A percentile compares a stretch with the other conserved stretches of the same genome.
Evolutionary conservation across 1,140 invertebrate species (phyloP).

Genomic region (Microplitis mediator): DNA sequence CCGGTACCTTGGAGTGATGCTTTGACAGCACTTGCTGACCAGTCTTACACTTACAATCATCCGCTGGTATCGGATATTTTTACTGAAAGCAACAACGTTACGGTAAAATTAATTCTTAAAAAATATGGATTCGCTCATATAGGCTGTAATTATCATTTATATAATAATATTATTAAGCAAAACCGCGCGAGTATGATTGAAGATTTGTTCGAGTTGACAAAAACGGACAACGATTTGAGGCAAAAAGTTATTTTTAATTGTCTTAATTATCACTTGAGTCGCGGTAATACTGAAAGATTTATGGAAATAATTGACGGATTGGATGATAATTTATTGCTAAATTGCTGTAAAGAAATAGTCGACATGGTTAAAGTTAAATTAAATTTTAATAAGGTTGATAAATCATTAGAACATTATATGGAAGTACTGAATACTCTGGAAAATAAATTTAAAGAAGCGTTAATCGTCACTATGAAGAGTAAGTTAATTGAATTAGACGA

Average conservation of each 20-base stretch:
- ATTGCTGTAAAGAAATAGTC: slow-evolving; percentile 44
- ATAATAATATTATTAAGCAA: slow-evolving; percentile 48
- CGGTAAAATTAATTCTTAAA: slow-evolving; percentile 49
- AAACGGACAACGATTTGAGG: slow-evolving; percentile 41
- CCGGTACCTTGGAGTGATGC: slow-evolving; percentile 51
- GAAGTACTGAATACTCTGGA: slow-evolving; percentile 34
- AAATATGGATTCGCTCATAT: slow-evolving; percentile 51
- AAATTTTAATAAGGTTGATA: slow-evolving; percentile 31
- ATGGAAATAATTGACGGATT: slow-evolving; percentile 42
- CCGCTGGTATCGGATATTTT: slow-evolving; percentile 43
- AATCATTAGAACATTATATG: slow-evolving; percentile 31
- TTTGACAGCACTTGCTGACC: slow-evolving; percentile 42
- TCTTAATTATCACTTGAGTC: slow-evolving; percentile 40
- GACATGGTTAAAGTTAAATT: slow-evolving; percentile 31
- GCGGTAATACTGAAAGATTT: slow-evolving; percentile 43
- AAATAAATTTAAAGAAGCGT: slow-evolving; percentile 34
- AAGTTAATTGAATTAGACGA: slow-evolving; percentile 20
- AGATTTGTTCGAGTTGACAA: slow-evolving; percentile 49
- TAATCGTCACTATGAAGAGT: slow-evolving; percentile 7
- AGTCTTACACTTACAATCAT: slow-evolving; percentile 41
- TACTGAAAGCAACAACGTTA: slow-evolving; percentile 42
- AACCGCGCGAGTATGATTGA: slow-evolving; percentile 39
- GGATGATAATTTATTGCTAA: slow-evolving; percentile 36
- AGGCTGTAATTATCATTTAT: slow-evolving; percentile 45
- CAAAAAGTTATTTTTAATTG: slow-evolving; percentile 39